These are phyloP conservation scores for Apocheima hispidaria DNA, from an alignment of 2,888 invertebrate genomes.

Conservation along the genomic window DNA sequence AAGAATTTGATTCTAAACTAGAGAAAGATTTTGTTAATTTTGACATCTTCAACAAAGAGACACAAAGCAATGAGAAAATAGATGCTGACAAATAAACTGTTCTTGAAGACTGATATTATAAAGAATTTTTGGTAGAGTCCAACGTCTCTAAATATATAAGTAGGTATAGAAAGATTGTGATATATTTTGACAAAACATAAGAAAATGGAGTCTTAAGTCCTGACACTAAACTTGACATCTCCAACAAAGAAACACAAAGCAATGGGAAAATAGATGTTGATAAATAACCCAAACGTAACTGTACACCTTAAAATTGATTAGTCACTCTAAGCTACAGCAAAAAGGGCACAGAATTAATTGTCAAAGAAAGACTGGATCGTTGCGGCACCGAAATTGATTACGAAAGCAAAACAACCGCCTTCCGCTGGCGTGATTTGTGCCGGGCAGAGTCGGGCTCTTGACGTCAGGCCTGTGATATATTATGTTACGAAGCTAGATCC, in stretches of 20 bases:
- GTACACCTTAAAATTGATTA: slow-evolving; percentile 23
- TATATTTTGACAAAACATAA: neutral
- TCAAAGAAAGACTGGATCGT: slow-evolving; percentile 44
- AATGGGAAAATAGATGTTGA: slow-evolving; percentile 12
- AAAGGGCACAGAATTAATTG: slow-evolving; percentile 38
- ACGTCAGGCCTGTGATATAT: slow-evolving; percentile 44
- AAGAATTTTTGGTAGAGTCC: too few species aligned
- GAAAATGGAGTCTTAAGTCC: neutral
- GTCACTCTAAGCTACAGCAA: slow-evolving; percentile 26
- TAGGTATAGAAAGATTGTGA: too few species aligned
- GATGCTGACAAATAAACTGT: too few species aligned
- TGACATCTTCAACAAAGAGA: neutral
- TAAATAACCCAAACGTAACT: slow-evolving; percentile 15
- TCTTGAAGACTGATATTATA: too few species aligned
- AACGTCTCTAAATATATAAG: too few species aligned
- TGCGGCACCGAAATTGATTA: slow-evolving; percentile 44
- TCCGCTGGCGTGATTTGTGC: slow-evolving; percentile 47
- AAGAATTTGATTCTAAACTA: too few species aligned
- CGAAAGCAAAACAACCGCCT: slow-evolving; percentile 46
- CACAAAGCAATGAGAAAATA: slow-evolving; percentile 9
- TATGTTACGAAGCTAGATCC: slow-evolving; percentile 28
- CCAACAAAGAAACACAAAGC: slow-evolving; percentile 3
- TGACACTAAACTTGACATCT: neutral
- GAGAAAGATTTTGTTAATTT: neutral
- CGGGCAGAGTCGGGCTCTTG: slow-evolving; percentile 37